Conservation (phyloP, 1,140 invertebrate species). For the Brachionus plicatilis region DNA sequence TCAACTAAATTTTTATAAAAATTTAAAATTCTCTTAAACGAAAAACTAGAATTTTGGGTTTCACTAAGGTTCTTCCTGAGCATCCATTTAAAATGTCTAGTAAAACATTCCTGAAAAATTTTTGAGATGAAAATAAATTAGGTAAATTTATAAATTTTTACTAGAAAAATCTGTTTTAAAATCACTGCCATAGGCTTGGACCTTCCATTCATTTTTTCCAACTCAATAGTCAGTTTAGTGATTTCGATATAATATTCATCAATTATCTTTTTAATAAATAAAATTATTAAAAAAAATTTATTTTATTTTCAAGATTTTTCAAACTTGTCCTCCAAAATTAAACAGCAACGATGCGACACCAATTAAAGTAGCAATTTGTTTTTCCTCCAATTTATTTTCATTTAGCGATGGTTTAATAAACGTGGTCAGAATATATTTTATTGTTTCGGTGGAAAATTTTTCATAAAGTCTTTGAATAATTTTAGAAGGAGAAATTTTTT, state of each 20-base stretch:
- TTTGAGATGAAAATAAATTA: not conserved
- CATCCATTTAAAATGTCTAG: conserved; percentile 3
- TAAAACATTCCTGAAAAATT: not conserved
- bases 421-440: not conserved
- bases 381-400: not conserved
- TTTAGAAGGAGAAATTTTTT: not conserved
- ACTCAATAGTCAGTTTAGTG: not conserved
- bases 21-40: not conserved
- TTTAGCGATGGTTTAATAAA: not conserved
- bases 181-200: not conserved
- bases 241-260: not conserved
- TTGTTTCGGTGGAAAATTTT: not conserved
- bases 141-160: not conserved
- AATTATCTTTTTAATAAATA: not conserved
- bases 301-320: not conserved
- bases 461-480: not conserved
- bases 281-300: not conserved
- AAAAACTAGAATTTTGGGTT: not conserved
- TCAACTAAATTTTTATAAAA: not conserved
- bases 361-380: not conserved
- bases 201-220: not conserved
- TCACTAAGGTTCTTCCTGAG: not conserved
- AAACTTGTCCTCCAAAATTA: not conserved
- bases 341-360: not conserved
- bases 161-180: not conserved